phyloP scores from a whole-genome alignment of 2,888 invertebrate species.

The Chouioia cunea region DNA sequence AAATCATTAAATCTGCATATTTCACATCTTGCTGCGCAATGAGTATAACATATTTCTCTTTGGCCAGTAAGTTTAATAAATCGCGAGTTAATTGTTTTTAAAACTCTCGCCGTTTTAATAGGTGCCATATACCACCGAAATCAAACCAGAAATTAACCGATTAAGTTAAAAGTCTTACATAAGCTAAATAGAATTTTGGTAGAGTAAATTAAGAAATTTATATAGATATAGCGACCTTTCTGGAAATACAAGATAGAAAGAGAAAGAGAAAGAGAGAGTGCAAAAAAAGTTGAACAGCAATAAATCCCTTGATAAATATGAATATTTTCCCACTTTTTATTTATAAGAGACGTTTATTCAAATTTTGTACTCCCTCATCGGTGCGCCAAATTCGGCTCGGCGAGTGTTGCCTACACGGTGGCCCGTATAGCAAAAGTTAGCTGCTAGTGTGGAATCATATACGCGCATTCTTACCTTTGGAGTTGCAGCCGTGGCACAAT shows the following conservation, averaged over 20 bases:
- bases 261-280: conserved; percentile 1
- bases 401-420: too few species aligned
- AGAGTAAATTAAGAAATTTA: conserved; percentile 7
- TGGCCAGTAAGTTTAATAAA: conserved; percentile 22
- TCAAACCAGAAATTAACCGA: conserved; percentile 19
- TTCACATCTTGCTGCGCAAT: conserved; percentile 17
- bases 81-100: conserved; percentile 31
- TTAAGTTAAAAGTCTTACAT: conserved; percentile 15
- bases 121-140: not conserved
- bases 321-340: conserved; percentile 32
- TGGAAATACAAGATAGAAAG: not conserved
- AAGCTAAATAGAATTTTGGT: not conserved
- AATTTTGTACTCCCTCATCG: too few species aligned
- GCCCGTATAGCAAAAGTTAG: too few species aligned
- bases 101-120: not conserved
- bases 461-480: too few species aligned
- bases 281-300: conserved; percentile 9
- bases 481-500: too few species aligned
- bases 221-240: not conserved
- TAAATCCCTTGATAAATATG: conserved; percentile 24
- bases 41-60: conserved; percentile 23
- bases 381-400: too few species aligned
- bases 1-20: conserved; percentile 27
- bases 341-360: too few species aligned
- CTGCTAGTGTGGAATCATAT: too few species aligned